Conservation (phyloP, 2,797 vertebrate species). For the Syngnathus rostellatus region DNA sequence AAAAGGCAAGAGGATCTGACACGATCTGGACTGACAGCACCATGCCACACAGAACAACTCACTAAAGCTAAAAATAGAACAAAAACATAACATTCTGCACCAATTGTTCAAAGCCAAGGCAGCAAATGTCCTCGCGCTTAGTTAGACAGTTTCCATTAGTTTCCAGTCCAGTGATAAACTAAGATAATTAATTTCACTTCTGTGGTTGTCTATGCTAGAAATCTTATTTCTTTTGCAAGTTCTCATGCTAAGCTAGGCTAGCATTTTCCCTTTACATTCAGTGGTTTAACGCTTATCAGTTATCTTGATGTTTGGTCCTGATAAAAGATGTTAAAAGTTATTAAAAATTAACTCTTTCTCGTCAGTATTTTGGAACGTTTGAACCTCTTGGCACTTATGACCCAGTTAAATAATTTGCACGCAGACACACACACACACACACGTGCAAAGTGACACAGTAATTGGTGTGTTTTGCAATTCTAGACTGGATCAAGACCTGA, state of each 20-base stretch:
- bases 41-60: not conserved
- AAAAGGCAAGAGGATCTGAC: not conserved
- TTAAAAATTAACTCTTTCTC: conserved; percentile 7
- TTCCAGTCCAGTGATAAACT: not conserved
- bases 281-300: not conserved
- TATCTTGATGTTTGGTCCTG: no score
- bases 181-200: not conserved
- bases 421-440: conserved; percentile 18
- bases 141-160: not conserved
- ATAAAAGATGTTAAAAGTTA: conserved; percentile 2
- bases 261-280: not conserved
- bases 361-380: conserved; percentile 8
- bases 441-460: not conserved
- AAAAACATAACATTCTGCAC: not conserved
- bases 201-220: not conserved
- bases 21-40: conserved; percentile 1
- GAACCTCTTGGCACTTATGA: conserved; percentile 1
- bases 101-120: not conserved
- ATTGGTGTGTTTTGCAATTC: not conserved
- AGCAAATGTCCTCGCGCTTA: not conserved
- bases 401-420: conserved; percentile 2
- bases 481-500: not conserved
- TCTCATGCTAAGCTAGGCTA: not conserved
- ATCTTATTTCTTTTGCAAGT: not conserved
- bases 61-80: conserved; percentile 2